phyloP scores from a whole-genome alignment of 2,797 vertebrate species.

The Bradypodion pumilum region DNA sequence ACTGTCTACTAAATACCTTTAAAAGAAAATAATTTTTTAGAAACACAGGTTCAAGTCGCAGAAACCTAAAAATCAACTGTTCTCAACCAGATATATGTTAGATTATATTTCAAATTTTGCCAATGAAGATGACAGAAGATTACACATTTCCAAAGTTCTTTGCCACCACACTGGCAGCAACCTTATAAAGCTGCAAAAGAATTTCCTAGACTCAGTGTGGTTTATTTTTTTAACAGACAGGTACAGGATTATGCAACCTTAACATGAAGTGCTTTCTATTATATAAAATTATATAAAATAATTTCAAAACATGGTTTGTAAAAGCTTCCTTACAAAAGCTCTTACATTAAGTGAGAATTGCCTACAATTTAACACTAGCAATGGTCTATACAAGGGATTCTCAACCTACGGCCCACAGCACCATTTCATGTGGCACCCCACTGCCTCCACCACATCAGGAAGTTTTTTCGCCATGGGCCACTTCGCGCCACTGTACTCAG shows the following conservation, averaged over 20 bases:
- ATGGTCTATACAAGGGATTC: neutral
- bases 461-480: too few relatives aligned
- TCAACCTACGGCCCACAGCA: too few relatives aligned
- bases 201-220: too few relatives aligned
- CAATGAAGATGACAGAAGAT: neutral
- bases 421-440: too few relatives aligned
- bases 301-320: neutral
- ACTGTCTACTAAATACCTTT: slow-evolving; percentile 97
- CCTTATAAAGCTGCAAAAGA: neutral
- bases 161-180: neutral
- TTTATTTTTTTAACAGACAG: neutral
- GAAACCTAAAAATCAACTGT: neutral
- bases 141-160: neutral
- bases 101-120: neutral
- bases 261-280: neutral
- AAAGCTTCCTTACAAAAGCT: neutral
- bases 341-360: neutral
- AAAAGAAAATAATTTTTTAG: slow-evolving; percentile 48
- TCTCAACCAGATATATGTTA: neutral
- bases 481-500: too few relatives aligned
- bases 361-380: neutral
- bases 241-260: neutral
- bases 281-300: neutral
- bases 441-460: too few relatives aligned
- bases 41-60: slow-evolving; percentile 4